Evolutionary conservation across 2,113 vertebrate species (phyloP), one percentile per base, ranked within the genome.

Genomic region (Corvus moneduloides): DNA sequence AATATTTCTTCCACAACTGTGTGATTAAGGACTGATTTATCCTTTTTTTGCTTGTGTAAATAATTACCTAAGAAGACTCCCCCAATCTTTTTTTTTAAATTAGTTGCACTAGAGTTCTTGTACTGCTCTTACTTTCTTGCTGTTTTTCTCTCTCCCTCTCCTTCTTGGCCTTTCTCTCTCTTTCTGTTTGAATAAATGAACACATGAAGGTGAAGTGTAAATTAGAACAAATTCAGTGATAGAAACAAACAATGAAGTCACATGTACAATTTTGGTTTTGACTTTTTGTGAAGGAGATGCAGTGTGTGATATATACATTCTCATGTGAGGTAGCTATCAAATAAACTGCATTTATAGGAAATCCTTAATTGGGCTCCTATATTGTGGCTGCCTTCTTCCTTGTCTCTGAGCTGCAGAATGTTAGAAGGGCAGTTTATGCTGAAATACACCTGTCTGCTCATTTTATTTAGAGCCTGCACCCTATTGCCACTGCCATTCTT

Each of bases 271-370:
- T 80, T 87, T 82, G 35, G 35, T 89, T 56, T 73, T 95, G 84
- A 32, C 37, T 56, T 96, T 97, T 97, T 95, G 33, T 84, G 80
- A 80, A 94, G 91, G 78, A 96, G 91, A 94, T 89, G 44, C n/a
- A 82, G 35, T 85, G 55, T 96, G 58, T 68, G 14, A 62, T 55
- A 32, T 54, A 61, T 28, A 68, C 13, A 41, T 15, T 68, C 7
- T 26, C 24, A 22, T 35, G 28, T n/a, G 48, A 83, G 11, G 27
- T 32, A 59, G 56, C 68, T 85, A 94, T 93, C 90, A 93, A 93
- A 93, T 79, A 94, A 90, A 93, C 55, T 93, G 39, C 26, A 63
- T 91, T 96, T 58, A 67, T 75, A 80, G 81, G 73, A 96, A 96
- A 90, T 75, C 68, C 43, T 90, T 82, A 92, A 93, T 56, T 94